Percentiles rank a stretch among this genome's conserved stretches.
phyloP scores from a whole-genome alignment of 2,797 vertebrate species.

The Falco novaeseelandiae region DNA sequence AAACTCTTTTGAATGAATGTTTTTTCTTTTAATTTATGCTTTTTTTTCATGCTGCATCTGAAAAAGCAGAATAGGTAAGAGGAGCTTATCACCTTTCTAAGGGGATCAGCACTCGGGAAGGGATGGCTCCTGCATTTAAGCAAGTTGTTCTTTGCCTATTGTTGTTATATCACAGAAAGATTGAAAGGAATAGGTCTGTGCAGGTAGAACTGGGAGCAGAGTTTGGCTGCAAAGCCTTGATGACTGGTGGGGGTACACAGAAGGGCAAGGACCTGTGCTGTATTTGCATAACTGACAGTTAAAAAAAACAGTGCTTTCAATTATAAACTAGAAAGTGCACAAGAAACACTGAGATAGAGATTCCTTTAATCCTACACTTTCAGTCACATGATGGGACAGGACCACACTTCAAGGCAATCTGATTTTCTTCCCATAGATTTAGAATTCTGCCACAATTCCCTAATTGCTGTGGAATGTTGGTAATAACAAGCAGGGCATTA shows the following conservation, averaged over 20 bases:
- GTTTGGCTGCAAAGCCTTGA: constrained; percentile 16
- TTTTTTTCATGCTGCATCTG: not conserved
- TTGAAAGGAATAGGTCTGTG: constrained; percentile 38
- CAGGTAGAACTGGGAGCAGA: not conserved
- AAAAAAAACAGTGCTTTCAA: not conserved
- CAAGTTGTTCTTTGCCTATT: not conserved
- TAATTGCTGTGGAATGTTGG: constrained; percentile 63
- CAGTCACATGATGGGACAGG: constrained; percentile 36
- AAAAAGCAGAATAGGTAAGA: not conserved
- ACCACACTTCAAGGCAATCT: constrained; percentile 46
- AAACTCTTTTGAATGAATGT: not conserved
- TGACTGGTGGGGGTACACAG: not conserved
- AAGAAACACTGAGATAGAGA: not conserved
- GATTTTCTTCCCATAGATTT: constrained; percentile 37
- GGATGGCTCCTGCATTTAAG: not conserved
- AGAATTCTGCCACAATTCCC: constrained; percentile 35
- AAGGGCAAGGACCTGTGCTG: not conserved
- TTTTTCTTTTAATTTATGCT: not conserved
- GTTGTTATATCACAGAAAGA: not conserved
- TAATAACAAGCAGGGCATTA: constrained; percentile 52
- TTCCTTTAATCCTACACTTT: constrained; percentile 40
- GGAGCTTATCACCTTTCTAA: not conserved
- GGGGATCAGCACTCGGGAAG: not conserved
- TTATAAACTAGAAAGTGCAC: not conserved
- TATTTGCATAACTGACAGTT: constrained; percentile 27